Evolutionary conservation across 2,797 vertebrate species (phyloP), one percentile per base, ranked within the genome.

Genomic region (Amazonetta brasiliensis): DNA sequence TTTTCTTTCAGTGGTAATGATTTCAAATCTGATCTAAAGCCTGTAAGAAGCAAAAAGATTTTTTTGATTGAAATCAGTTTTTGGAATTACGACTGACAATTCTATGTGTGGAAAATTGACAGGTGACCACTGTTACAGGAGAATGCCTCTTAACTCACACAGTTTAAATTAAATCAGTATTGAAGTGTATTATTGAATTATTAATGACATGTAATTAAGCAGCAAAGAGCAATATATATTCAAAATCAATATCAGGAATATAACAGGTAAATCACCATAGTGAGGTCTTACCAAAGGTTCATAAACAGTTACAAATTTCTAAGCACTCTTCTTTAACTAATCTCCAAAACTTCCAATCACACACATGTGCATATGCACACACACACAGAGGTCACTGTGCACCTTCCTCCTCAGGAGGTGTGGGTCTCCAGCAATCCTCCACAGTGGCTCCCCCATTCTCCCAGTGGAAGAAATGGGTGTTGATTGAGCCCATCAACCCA

Each of bases 31-130:
- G 67, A 74, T 48, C 26, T 92, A 87, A 79, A 77, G 2, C 39
- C 41, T 91, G 30, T 87, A 68, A 92, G 62, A 81, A 90, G 13
- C 31, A 78, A 18, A 86, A 67, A 46, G 39, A 83, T 18, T 56
- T 74, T 90, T 90, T 75, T 68, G 52, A 63, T 6, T 87, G n/a
- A 93, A 93, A 92, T 83, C 59, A 87, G 35, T 46, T 56, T 26
- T 80, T 74, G 28, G 52, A 85, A 43, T 31, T 67, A 79, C 17
- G 69, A 69, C 73, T 73, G 59, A 28, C 18, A 67, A 83, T 71
- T 89, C 87, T 63, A 52, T 41, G 8, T 18, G 71, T 73, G 43
- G 26, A 87, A 94, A 87, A 91, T 55, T 71, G 52, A 48, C 63
- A 83, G 21, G 7, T 77, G 72, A 79, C 21, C 52, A 60, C 23